A percentile compares a stretch with the other conserved stretches of the same genome.
Conservation (phyloP, 2,113 vertebrate genomes). For the Naja naja region DNA sequence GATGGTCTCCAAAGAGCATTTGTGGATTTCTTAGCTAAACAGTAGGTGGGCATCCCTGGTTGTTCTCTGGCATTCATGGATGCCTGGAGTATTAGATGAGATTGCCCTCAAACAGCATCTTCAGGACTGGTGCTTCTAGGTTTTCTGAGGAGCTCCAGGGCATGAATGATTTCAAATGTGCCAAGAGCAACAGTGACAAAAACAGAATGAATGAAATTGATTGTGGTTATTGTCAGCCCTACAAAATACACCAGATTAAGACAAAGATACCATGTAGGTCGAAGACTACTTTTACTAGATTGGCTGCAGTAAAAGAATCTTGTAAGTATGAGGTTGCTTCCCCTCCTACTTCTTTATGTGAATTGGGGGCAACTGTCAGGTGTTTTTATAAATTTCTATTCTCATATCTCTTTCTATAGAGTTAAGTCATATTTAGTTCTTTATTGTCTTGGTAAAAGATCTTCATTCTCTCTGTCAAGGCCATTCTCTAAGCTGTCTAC, state of each 20-base stretch:
- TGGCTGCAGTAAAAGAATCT: neutral
- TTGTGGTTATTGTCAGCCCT: neutral
- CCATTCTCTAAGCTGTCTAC: neutral
- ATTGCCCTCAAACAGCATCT: neutral
- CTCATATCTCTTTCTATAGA: neutral
- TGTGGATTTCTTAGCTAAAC: neutral
- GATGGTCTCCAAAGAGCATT: neutral
- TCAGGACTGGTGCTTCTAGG: neutral
- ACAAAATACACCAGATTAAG: neutral
- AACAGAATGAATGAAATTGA: neutral
- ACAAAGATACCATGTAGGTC: neutral
- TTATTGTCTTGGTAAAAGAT: neutral
- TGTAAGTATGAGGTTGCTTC: neutral
- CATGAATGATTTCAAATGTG: neutral
- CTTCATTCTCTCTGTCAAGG: neutral
- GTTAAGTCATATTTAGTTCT: neutral
- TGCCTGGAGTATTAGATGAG: neutral
- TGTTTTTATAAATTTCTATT: neutral
- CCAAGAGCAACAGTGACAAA: neutral
- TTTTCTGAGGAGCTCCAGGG: neutral
- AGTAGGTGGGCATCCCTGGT: neutral
- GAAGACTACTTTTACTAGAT: neutral
- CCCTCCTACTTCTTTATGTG: neutral
- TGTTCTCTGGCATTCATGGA: neutral
- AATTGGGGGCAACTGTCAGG: neutral